Percentiles rank a stretch among this genome's conserved stretches.
These are phyloP conservation scores for Bucco capensis DNA, from an alignment of 2,113 vertebrate species.

Conservation along the genomic window DNA sequence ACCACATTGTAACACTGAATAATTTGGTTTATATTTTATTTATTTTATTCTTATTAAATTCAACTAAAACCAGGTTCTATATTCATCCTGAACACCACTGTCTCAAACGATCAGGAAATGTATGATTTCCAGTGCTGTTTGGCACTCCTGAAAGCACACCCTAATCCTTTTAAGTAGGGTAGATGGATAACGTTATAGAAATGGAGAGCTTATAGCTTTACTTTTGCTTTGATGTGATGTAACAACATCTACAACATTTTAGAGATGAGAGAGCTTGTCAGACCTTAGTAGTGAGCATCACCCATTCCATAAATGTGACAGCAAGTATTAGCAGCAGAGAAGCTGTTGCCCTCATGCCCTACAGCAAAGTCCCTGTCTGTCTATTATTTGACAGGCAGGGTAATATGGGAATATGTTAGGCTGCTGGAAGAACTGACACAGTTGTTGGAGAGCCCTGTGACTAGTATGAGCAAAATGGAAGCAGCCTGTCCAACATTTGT, in stretches of 20 bases:
- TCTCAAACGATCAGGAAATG: not conserved
- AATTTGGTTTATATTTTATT: not conserved
- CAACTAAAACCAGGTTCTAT: not conserved
- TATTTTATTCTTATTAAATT: not conserved
- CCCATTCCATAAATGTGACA: slow-evolving; percentile 56
- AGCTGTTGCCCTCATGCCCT: slow-evolving; percentile 42
- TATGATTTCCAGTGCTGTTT: not conserved
- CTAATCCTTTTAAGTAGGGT: not conserved
- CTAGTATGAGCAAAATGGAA: not conserved
- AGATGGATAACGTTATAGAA: not conserved
- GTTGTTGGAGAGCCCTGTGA: not conserved
- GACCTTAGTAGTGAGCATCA: slow-evolving; percentile 49
- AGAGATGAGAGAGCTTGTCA: slow-evolving; percentile 60
- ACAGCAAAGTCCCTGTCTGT: slow-evolving; percentile 50
- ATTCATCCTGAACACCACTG: not conserved
- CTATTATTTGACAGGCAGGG: slow-evolving; percentile 61
- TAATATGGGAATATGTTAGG: slow-evolving; percentile 31
- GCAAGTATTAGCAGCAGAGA: slow-evolving; percentile 47
- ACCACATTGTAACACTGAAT: not conserved
- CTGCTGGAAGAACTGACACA: slow-evolving; percentile 18
- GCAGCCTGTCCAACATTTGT: not conserved
- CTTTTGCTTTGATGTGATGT: slow-evolving; percentile 7
- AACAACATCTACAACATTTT: slow-evolving; percentile 27
- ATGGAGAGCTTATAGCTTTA: not conserved
- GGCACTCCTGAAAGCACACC: not conserved